A percentile compares a stretch with the other conserved stretches of the same genome.
These are phyloP conservation scores for Centroberyx gerrardi DNA, from an alignment of 2,797 vertebrate genomes.

Conservation along the genomic window DNA sequence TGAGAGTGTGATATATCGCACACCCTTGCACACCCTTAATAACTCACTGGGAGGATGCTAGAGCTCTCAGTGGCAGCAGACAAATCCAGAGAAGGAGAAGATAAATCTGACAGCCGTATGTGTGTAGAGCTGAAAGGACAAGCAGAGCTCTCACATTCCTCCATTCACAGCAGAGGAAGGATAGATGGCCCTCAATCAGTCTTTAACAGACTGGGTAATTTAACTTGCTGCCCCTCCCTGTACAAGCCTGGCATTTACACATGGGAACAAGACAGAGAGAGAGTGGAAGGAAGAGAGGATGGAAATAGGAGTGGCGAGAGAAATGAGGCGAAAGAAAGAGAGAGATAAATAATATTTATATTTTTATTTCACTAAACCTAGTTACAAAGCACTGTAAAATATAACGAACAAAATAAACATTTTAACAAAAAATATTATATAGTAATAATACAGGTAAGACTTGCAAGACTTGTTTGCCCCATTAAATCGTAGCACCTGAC, in stretches of 20 bases:
- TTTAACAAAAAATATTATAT: no score
- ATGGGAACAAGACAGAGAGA: slow-evolving; percentile 22
- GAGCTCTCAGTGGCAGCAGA: slow-evolving; percentile 28
- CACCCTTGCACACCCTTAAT: slow-evolving; percentile 57
- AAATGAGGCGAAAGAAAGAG: background rate
- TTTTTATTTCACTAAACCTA: background rate
- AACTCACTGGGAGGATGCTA: slow-evolving; percentile 50
- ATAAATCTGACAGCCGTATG: slow-evolving; percentile 64
- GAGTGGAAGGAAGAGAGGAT: background rate
- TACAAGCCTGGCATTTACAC: background rate
- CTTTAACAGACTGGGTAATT: slow-evolving; percentile 55
- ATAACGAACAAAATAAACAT: background rate
- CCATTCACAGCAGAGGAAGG: slow-evolving; percentile 62
- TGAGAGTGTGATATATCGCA: slow-evolving; percentile 38
- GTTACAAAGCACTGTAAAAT: background rate
- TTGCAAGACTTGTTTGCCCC: no score
- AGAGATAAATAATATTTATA: background rate
- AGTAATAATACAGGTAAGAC: no score
- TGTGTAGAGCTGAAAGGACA: slow-evolving; percentile 62
- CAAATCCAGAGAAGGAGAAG: slow-evolving; percentile 33
- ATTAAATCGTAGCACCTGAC: no score
- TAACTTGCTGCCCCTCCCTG: slow-evolving; percentile 20
- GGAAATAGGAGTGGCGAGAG: background rate
- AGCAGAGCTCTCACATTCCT: slow-evolving; percentile 64
- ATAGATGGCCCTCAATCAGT: slow-evolving; percentile 71